Evolutionary conservation across 2,888 invertebrate genomes (phyloP).

Genomic region (Trichogramma evanescens): DNA sequence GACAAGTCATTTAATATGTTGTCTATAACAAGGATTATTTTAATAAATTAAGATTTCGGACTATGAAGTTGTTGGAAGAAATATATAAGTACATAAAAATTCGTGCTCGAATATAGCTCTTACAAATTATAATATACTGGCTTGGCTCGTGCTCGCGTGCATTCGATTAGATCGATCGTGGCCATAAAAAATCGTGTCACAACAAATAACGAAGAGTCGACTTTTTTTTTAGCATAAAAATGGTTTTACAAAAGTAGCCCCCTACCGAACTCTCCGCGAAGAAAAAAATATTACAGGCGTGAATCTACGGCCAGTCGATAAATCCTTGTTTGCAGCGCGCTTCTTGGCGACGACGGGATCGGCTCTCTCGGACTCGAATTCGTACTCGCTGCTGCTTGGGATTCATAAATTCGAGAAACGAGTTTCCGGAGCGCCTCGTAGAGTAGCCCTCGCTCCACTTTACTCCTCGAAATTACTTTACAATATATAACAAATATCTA

Average conservation of each 20-base stretch:
- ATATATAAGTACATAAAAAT: no score
- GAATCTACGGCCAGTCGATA: conserved; percentile 14
- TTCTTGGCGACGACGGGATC: not conserved
- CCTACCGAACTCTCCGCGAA: not conserved
- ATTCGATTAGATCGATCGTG: no score
- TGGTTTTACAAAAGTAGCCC: not conserved
- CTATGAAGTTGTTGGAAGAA: conserved; percentile 12
- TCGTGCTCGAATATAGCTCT: no score
- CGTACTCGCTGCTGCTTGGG: not conserved
- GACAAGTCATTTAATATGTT: no score
- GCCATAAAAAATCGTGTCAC: not conserved
- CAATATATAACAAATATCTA: no score
- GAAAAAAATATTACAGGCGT: conserved; percentile 9
- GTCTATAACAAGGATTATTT: no score
- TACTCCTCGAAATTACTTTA: no score
- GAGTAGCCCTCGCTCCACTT: no score
- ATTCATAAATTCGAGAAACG: conserved; percentile 10
- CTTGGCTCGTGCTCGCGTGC: no score
- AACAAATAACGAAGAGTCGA: conserved; percentile 11
- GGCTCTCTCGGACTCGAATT: no score
- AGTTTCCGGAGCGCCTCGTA: conserved; percentile 5
- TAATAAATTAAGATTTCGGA: conserved; percentile 1
- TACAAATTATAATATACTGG: no score
- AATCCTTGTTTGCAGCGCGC: conserved; percentile 2
- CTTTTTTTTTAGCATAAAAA: not conserved